Base-by-base conservation (phyloP, 2,797 vertebrate genomes). In the Urocyon cinereoargenteus region DNA sequence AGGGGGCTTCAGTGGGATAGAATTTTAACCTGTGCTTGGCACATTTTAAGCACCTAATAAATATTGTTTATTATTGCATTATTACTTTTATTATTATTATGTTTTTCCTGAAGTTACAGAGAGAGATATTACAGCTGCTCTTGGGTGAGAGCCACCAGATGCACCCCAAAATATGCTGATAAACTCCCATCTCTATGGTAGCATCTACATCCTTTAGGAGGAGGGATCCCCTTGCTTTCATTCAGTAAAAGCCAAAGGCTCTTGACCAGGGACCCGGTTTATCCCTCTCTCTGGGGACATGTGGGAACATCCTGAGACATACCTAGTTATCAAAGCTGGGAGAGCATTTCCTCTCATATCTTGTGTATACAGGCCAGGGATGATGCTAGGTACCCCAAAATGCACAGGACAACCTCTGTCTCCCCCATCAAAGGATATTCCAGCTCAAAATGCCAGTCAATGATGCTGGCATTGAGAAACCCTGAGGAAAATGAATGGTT, bases 371-470 rank as follows among this genome's bases (percentile, higher is more conserved):
- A 57, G n/a, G 16, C 28, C 36, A 13, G 6, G 12, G 24, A 4
- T 12, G 3, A 5, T 24, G 45, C 61, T 28, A 24, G 26, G 0
- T 31, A 0, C 0, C 1, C 68, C 9, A 0, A 64, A 11, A 1
- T 1, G 4, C 19, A 15, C 7, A 13, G 59, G 22, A 1, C 9
- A n/a, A 6, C 5, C 3, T 64, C 64, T 1, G 10, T 57, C n/a
- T 21, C 11, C 24, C 24, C 18, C n/a, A 13, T 1, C 18, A 45
- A 10, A 72, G 51, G 61, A 3, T 13, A 0, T 28, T 26, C 26
- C 49, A 45, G 2, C 14, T 16, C 57, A 2, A 13, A 68, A 45
- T 28, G 31, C 64, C 24, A 3, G 2, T 26, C 55, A 21, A 6
- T 3, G 6, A 1, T 28, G 34, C 3, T 2, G 45, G 26, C 6